These are phyloP conservation scores for Coregonus sp. DNA, from an alignment of 2,797 vertebrate genomes.

Conservation along the genomic window DNA sequence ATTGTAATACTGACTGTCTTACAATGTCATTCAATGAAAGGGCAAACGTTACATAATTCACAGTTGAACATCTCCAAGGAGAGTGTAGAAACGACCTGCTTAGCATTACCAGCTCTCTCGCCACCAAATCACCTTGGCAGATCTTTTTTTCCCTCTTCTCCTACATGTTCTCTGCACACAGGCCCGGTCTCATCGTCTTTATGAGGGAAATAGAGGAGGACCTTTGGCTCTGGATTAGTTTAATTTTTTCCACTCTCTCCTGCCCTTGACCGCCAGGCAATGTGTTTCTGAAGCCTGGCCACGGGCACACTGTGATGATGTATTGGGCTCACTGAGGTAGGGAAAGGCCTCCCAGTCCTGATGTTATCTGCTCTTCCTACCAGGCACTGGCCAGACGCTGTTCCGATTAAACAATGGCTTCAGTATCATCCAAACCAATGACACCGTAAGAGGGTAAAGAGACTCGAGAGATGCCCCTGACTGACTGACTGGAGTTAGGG, in stretches of 20 bases:
- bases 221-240: slow-evolving; percentile 35
- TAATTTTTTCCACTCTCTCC: slow-evolving; percentile 34
- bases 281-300: slow-evolving; percentile 26
- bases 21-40: background rate
- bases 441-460: slow-evolving; percentile 82
- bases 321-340: slow-evolving; percentile 24
- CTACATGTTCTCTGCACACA: background rate
- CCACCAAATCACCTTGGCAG: background rate
- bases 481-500: slow-evolving; percentile 1
- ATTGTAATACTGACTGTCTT: background rate
- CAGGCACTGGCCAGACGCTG: slow-evolving; percentile 85
- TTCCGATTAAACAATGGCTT: slow-evolving; percentile 91
- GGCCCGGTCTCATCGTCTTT: slow-evolving; percentile 6
- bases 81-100: background rate
- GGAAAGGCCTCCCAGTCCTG: slow-evolving; percentile 38
- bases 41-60: background rate
- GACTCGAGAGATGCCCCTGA: slow-evolving; percentile 50
- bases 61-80: background rate
- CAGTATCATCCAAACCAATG: slow-evolving; percentile 80
- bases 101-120: background rate
- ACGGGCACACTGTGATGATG: slow-evolving; percentile 30
- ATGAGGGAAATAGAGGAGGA: slow-evolving; percentile 32
- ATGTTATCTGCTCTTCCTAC: slow-evolving; percentile 61
- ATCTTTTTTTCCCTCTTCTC: background rate
- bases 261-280: slow-evolving; percentile 37